phyloP scores from a whole-genome alignment of 30 jellyfish, hydroid and myxozoan species.

The Aurelia sp. region DNA sequence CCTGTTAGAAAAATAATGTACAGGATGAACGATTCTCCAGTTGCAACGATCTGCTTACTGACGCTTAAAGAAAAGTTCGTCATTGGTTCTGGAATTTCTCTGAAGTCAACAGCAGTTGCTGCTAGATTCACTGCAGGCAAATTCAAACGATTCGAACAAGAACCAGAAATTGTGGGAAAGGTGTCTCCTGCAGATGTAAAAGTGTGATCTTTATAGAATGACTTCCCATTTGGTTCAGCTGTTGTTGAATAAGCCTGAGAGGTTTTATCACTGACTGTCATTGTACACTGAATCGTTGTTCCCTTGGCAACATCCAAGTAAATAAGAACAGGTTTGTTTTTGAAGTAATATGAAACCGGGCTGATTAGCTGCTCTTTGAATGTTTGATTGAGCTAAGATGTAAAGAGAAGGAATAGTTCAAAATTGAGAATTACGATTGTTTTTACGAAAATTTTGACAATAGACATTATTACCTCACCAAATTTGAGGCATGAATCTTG shows the following conservation, averaged over 20 bases:
- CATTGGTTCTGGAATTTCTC: constrained; percentile 51
- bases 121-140: constrained; percentile 3
- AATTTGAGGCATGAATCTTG: no score
- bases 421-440: no score
- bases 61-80: constrained; percentile 33
- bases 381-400: constrained; percentile 34
- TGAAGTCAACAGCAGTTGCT: constrained; percentile 22
- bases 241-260: constrained; percentile 1
- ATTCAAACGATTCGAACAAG: constrained; percentile 35
- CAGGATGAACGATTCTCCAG: not conserved
- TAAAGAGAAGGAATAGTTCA: not conserved
- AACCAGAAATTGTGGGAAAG: constrained; percentile 12
- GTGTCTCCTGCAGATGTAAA: constrained; percentile 43
- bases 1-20: constrained; percentile 21
- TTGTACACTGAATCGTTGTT: constrained; percentile 13
- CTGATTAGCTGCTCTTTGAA: constrained; percentile 43
- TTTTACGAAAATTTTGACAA: no score
- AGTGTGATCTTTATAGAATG: constrained; percentile 11
- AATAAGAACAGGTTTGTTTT: constrained; percentile 33
- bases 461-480: no score
- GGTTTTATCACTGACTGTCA: not conserved
- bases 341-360: constrained; percentile 45
- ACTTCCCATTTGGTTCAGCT: constrained; percentile 1
- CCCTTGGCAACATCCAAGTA: constrained; percentile 37
- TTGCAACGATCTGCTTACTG: constrained; percentile 16